Conservation (phyloP, 2,113 vertebrate genomes). For the Excalfactoria chinensis region DNA sequence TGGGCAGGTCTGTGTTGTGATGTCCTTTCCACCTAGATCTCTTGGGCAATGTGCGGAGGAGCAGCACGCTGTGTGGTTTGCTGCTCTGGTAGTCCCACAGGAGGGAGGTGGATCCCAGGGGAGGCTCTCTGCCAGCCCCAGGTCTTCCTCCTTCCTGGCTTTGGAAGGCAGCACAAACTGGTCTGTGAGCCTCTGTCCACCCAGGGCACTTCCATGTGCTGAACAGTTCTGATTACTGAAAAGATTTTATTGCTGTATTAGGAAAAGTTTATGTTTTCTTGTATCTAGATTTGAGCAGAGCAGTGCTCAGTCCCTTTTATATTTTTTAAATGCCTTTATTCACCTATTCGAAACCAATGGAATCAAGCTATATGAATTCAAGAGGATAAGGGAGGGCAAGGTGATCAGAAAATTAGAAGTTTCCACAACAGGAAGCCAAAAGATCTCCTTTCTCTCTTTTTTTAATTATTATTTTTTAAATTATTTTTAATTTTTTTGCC, state of each 20-base stretch:
- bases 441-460: background rate
- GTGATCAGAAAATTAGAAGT: background rate
- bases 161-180: background rate
- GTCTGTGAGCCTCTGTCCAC: fast-evolving
- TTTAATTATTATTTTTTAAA: background rate
- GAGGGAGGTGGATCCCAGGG: background rate
- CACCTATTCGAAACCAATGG: background rate
- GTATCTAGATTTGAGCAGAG: background rate
- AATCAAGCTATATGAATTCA: background rate
- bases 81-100: background rate
- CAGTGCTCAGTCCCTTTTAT: fast-evolving
- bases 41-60: background rate
- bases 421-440: slow-evolving; percentile 18
- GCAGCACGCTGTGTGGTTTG: background rate
- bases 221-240: background rate
- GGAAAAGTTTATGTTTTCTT: background rate
- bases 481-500: background rate
- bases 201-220: background rate
- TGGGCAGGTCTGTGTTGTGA: background rate
- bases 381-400: background rate
- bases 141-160: background rate
- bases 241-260: background rate
- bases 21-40: background rate
- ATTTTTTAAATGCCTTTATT: background rate
- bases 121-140: background rate